Evolutionary conservation across 2,888 invertebrate genomes (phyloP).

Genomic region (Tromatobia lineatoria): DNA sequence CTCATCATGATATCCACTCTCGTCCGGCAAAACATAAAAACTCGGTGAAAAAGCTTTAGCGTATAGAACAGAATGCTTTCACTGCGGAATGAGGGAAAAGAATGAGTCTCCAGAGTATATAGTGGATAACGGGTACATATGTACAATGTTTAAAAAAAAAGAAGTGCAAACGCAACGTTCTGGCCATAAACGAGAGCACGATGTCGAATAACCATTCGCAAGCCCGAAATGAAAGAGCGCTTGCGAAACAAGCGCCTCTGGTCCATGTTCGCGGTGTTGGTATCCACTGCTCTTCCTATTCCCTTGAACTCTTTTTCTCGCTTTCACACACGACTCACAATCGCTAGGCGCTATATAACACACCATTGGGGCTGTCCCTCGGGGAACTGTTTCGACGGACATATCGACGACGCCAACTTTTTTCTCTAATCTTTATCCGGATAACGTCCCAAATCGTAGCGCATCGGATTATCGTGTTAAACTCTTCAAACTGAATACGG

Average conservation of each 20-base stretch:
- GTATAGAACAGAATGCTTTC: slow-evolving; percentile 33
- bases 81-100: slow-evolving; percentile 34
- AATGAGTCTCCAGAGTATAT: neutral
- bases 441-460: neutral
- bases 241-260: slow-evolving; percentile 14
- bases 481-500: neutral
- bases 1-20: slow-evolving; percentile 4
- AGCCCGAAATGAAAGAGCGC: slow-evolving; percentile 19
- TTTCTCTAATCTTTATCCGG: slow-evolving; percentile 5
- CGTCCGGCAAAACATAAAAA: slow-evolving; percentile 26
- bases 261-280: neutral
- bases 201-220: slow-evolving; percentile 1
- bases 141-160: slow-evolving; percentile 20
- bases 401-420: neutral
- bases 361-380: neutral
- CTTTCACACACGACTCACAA: slow-evolving; percentile 8
- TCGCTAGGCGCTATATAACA: slow-evolving; percentile 17
- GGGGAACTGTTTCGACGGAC: neutral
- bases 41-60: slow-evolving; percentile 37
- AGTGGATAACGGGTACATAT: slow-evolving; percentile 25
- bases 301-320: neutral
- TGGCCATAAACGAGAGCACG: slow-evolving; percentile 27
- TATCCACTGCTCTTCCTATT: neutral
- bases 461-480: neutral
- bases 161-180: slow-evolving; percentile 18